Conservation (phyloP, 2,888 invertebrate genomes). For the Bellardia bayeri region DNA sequence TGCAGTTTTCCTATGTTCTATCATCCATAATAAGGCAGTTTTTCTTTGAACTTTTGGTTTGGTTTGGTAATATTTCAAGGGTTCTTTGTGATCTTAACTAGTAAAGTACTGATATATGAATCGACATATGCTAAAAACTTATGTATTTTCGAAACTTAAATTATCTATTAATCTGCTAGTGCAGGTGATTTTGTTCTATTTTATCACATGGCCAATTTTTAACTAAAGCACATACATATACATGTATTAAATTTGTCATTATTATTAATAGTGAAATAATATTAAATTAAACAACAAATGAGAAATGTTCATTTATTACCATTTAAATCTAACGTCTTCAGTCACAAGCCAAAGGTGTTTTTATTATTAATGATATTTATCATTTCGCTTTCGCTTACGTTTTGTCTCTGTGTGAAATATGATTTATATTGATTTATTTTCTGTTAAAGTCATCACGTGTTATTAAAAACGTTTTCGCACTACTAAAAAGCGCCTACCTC, state of each 20-base stretch:
- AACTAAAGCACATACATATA: neutral
- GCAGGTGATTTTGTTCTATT: neutral
- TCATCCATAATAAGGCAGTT: no score
- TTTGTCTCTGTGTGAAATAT: neutral
- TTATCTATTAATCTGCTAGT: neutral
- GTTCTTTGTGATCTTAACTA: no score
- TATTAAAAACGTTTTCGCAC: conserved; percentile 2
- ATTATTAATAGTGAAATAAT: conserved; percentile 30
- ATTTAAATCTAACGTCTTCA: conserved; percentile 23
- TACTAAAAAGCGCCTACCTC: neutral
- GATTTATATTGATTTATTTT: neutral
- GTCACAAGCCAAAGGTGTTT: conserved; percentile 57
- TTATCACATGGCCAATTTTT: neutral
- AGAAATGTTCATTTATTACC: conserved; percentile 48
- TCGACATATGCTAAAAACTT: no score
- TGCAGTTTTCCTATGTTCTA: no score
- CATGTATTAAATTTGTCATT: conserved; percentile 25
- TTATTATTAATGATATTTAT: conserved; percentile 54
- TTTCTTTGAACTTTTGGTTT: no score
- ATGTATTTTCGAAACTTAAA: no score
- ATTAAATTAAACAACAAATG: conserved; percentile 28
- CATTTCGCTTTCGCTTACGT: neutral
- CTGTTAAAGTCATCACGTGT: conserved; percentile 35
- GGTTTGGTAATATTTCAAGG: no score
- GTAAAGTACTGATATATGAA: no score